Percentiles rank a stretch among this genome's conserved stretches.
These are phyloP conservation scores for Sula dactylatra DNA, from an alignment of 2,113 vertebrate genomes.

Conservation along the genomic window DNA sequence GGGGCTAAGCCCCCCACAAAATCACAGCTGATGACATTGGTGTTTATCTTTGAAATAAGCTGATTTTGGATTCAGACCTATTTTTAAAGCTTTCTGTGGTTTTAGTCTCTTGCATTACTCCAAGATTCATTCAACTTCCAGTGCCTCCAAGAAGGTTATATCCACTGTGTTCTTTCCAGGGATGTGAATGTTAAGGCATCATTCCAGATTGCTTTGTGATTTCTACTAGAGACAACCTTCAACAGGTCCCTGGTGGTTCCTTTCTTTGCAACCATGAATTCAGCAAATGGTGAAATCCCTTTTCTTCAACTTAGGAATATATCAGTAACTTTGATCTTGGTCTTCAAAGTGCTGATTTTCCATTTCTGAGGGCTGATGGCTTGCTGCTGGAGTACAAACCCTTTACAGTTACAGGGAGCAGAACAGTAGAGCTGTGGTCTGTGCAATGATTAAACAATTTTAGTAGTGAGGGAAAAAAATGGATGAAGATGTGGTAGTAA, in stretches of 20 bases:
- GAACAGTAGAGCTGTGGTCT: neutral
- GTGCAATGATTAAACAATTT: neutral
- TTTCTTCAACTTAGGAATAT: conserved; percentile 69
- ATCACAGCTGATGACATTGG: conserved; percentile 42
- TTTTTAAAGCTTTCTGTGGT: neutral
- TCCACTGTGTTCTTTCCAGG: conserved; percentile 69
- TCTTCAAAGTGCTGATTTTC: neutral
- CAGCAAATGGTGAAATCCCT: conserved; percentile 72
- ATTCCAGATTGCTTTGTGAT: conserved; percentile 61
- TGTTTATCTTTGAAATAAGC: conserved; percentile 53
- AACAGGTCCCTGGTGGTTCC: conserved; percentile 62
- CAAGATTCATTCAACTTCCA: conserved; percentile 74
- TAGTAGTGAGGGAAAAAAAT: neutral
- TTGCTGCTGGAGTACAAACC: neutral
- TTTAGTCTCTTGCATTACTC: neutral
- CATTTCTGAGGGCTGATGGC: neutral
- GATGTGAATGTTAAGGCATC: conserved; percentile 55
- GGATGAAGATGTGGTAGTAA: neutral
- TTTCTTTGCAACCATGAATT: conserved; percentile 75
- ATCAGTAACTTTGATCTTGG: conserved; percentile 38
- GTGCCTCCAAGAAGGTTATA: conserved; percentile 67
- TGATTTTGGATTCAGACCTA: conserved; percentile 21
- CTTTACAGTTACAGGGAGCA: neutral
- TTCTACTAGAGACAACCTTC: conserved; percentile 72
- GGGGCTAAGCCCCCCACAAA: conserved; percentile 55